Base-by-base conservation (phyloP, 1,140 invertebrate genomes). In the Ridgeia piscesae region DNA sequence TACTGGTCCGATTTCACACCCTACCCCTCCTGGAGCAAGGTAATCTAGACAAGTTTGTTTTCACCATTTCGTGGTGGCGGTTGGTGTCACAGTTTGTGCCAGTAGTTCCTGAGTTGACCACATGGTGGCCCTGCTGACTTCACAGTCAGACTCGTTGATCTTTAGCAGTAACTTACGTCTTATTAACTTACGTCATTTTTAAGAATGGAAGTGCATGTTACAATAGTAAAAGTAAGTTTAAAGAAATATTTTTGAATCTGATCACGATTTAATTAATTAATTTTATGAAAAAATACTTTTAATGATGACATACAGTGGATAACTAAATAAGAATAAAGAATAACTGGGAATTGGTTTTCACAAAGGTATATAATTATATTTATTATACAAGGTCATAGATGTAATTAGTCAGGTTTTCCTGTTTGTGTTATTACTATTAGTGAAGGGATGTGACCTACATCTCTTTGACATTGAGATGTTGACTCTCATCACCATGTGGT, bases 1-100 rank as follows among this genome's bases (percentile, higher is more conserved):
- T 77, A 77, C 58, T 77, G 58, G 58, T 77, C 58, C 58, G 58
- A 77, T 77, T 77, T 77, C 58, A 77, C 58, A 77, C 58, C 58
- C 58, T 21, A 77, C 58, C 58, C 58, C 58, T 21, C 58, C 58
- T 14, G 58, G 58, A 77, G 58, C 58, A 77, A 77, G 58, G 58
- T 77, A 77, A 77, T 31, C 58, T 77, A 77, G 58, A 77, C 58
- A 77, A 77, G 58, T 77, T 77, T 77, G 58, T 77, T 77, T 77
- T 77, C 58, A 77, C 58, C 11, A 17, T 77, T 8, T 77, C 14
- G 58, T 77, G 58, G 58, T 77, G 58, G 58, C 27, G 58, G 58
- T 77, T 77, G 58, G 27, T 77, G 58, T 77, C 58, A 17, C 27
- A 21, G 58, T 77, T 77, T 77, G 58, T 77, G 58, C 58, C 17